A percentile compares a stretch with the other conserved stretches of the same genome.
phyloP scores from a whole-genome alignment of 2,888 invertebrate species.

The Epicampocera succincta region DNA sequence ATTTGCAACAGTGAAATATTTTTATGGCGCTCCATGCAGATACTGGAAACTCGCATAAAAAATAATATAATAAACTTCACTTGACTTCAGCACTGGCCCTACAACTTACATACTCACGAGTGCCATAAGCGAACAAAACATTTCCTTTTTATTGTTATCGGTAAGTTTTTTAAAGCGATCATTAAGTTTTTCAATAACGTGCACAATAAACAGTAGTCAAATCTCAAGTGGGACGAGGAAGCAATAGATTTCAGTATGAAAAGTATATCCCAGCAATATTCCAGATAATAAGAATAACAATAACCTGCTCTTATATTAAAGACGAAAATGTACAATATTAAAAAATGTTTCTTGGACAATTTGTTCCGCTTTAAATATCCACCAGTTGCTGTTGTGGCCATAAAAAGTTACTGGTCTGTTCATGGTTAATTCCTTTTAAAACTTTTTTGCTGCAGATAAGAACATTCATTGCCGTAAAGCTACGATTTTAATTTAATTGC shows the following conservation, averaged over 20 bases:
- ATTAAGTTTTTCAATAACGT: constrained; percentile 18
- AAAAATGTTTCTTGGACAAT: not conserved
- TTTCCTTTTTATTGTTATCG: constrained; percentile 1
- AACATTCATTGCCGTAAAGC: constrained; percentile 18
- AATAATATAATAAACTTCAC: constrained; percentile 29
- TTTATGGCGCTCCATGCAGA: no score
- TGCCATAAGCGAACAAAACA: not conserved
- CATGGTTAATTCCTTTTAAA: constrained; percentile 18
- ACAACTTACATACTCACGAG: constrained; percentile 1
- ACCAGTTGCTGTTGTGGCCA: no score
- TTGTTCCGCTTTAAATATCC: no score
- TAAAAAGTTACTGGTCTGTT: not conserved
- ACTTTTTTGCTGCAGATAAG: constrained; percentile 16
- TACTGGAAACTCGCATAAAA: not conserved
- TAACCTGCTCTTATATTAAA: no score
- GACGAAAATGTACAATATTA: no score
- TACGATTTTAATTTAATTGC: not conserved
- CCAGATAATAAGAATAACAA: no score
- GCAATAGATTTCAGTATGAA: no score
- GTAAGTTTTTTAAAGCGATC: not conserved
- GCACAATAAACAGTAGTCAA: constrained; percentile 6
- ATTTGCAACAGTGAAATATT: not conserved
- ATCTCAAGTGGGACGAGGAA: not conserved
- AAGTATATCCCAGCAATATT: no score
- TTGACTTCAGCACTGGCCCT: constrained; percentile 12